phyloP scores from a whole-genome alignment of 2,888 invertebrate genomes.

The Platycheirus albimanus region DNA sequence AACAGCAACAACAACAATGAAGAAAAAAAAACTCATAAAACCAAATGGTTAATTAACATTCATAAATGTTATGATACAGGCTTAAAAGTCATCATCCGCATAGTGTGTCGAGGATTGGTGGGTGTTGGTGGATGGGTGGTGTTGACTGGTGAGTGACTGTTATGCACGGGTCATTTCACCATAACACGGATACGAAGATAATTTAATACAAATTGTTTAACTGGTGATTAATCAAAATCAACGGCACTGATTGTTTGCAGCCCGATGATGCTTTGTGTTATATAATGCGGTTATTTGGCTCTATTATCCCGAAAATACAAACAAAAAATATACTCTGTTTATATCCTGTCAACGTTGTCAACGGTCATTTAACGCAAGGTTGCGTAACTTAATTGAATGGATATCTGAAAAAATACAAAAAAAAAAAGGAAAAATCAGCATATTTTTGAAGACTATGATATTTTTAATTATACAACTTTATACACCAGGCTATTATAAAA shows the following conservation, averaged over 20 bases:
- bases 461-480: neutral
- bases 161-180: conserved; percentile 18
- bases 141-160: neutral
- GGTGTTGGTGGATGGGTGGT: neutral
- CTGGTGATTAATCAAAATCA: conserved; percentile 48
- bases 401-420: conserved; percentile 28
- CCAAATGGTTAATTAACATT: conserved; percentile 46
- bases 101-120: neutral
- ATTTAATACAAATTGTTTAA: conserved; percentile 38
- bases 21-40: neutral
- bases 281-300: conserved; percentile 15
- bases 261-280: conserved; percentile 22
- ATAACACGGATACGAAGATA: neutral
- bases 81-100: conserved; percentile 24
- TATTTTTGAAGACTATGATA: neutral
- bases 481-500: neutral
- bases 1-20: conserved; percentile 13
- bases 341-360: conserved; percentile 44
- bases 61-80: conserved; percentile 42
- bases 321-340: conserved; percentile 5
- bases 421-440: conserved; percentile 16
- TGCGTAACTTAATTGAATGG: conserved; percentile 58
- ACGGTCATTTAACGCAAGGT: conserved; percentile 48
- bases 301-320: conserved; percentile 20
- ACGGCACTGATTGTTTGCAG: conserved; percentile 29